phyloP scores from a whole-genome alignment of 2,113 vertebrate genomes.

The Chlamydotis undulata region DNA sequence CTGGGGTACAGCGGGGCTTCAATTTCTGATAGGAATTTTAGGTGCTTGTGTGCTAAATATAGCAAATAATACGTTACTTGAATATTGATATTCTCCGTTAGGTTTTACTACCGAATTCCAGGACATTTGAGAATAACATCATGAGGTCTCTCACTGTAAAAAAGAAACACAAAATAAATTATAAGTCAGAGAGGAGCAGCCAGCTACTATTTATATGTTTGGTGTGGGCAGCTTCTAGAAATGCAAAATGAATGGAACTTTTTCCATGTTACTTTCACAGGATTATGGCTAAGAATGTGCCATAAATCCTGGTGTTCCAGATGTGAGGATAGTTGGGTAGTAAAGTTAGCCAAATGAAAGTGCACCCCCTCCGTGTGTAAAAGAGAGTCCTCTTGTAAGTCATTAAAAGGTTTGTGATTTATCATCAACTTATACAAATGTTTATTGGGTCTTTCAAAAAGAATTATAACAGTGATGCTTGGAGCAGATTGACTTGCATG shows the following conservation, averaged over 20 bases:
- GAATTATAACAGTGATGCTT: constrained; percentile 23
- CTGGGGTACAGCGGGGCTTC: fast-evolving
- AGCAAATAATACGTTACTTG: not conserved
- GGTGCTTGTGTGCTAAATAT: not conserved
- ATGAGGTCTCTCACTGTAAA: not conserved
- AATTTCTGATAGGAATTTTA: not conserved
- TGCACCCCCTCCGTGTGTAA: not conserved
- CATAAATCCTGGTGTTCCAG: constrained; percentile 15
- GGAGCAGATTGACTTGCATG: constrained; percentile 16
- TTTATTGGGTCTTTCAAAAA: constrained; percentile 41
- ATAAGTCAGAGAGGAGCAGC: not conserved
- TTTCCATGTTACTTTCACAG: not conserved
- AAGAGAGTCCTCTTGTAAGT: not conserved
- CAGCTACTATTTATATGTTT: not conserved
- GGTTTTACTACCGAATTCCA: not conserved
- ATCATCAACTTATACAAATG: not conserved
- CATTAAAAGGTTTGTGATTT: constrained; percentile 47
- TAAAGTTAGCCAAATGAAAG: not conserved
- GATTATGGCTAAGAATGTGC: not conserved
- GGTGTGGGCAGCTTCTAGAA: not conserved
- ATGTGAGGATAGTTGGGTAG: not conserved
- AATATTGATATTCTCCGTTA: not conserved
- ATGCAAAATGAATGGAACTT: not conserved
- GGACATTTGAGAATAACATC: not conserved
- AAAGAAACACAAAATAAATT: not conserved